Base-by-base conservation (phyloP, 2,113 vertebrate species). In the Phaethon lepturus region DNA sequence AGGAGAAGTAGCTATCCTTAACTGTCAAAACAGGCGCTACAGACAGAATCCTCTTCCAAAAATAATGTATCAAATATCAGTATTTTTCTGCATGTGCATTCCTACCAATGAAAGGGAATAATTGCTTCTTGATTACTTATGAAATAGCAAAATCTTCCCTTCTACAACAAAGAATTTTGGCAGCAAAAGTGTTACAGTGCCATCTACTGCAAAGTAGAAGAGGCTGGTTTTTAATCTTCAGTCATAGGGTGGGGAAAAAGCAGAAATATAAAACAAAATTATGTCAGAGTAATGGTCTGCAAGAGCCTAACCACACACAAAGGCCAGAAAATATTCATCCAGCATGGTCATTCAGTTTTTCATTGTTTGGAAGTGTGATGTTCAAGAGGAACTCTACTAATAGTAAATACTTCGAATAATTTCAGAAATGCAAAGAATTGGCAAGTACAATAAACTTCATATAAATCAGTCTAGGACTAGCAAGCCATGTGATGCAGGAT, bases 161-260 rank as follows among this genome's bases (percentile, higher is more conserved):
- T 13, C 47, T 50, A 63, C 62, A 3, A 69, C 3, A 53, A 44
- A 29, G 5, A 56, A 44, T 67, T 86, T 88, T 15, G 5, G 24
- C 42, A 90, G 2, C 0, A 22, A 16, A 55, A 73, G 72, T 55
- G 59, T 74, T 88, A 88, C n/a, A 92, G 50, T 88, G 93, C 90
- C 95, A 96, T 31, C 95, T 97, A 80, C 95, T 88, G 96, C 9
- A 22, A 77, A 89, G 18, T 2, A 72, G 24, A 55, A 75, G 26
- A 72, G 31, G 33, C 18, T 72, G 16, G 9, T 13, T 69, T 66
- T 79, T 44, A 47, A 71, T 74, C 60, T 71, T 77, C 35, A 86
- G 26, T 31, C 17, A 76, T 2, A 71, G 12, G 0, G 17, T 33
- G 7, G 10, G 11, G 11, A 75, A 63, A 93, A 91, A 56, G 17